A percentile compares a stretch with the other conserved stretches of the same genome.
phyloP scores from a whole-genome alignment of 2,113 vertebrate species.

The human (Homo sapiens) region GRCh38 chr22:47091501-47092000 shows the following conservation, averaged over 20 bases:
- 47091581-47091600: not conserved
- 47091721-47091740: not conserved
- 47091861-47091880: fast-evolving
- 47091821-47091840: not conserved
- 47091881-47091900: too few relatives aligned
- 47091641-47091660: not conserved
- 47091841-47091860: fast-evolving
- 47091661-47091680: too few relatives aligned
- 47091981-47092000: too few relatives aligned
- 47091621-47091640: too few relatives aligned
- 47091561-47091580: not conserved
- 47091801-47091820: not conserved
- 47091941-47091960: not conserved
- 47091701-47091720: not conserved
- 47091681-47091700: not conserved
- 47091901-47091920: not conserved
- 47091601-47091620: fast-evolving
- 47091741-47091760: not conserved
- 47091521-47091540: too few relatives aligned
- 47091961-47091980: too few relatives aligned
- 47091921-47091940: fast-evolving
- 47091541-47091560: too few relatives aligned
- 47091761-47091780: not conserved
- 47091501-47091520: too few relatives aligned
- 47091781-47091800: not conserved